Base-by-base conservation (phyloP, 2,888 invertebrate genomes). In the Flexamia atlantica region DNA sequence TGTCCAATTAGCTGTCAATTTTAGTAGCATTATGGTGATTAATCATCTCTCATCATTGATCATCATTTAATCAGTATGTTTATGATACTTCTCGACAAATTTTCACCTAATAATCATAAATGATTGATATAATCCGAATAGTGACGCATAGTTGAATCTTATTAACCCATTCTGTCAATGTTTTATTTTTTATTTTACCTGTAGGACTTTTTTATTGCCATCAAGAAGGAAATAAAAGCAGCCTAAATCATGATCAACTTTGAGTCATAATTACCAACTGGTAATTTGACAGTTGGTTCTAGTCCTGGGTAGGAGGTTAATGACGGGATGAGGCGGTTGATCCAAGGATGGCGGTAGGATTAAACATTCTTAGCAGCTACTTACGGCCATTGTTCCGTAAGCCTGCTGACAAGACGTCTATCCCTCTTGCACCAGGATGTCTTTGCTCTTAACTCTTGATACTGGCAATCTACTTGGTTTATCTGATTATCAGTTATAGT, bases 301-400 rank as follows among this genome's bases (percentile, higher is more conserved):
- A 46, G 46, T 14, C 46, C 5, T 40, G 12, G 40, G 14, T 46
- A 46, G 46, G 53, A 53, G 53, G 53, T 53, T 53, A 53, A 64
- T 14, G 64, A 28, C 28, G 30, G 17, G 28, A 28, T 14, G 30
- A 64, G 17, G 28, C 64, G 30, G 28, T 12, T 64, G 28, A 64
- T 64, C 64, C 30, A 17, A 30, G 28, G 28, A 64, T 64, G 64
- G 64, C 30, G 64, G 28, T 30, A 28, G 64, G 28, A 64, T 64
- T 64, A 64, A 25, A 64, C 64, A 30, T 14, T 64, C 64, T 64
- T 64, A 64, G 64, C 17, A 14, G 64, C 64, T 64, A 64, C 64
- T 64, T 64, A 64, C 28, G 64, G 28, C 64, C 14, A 28, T 64
- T 64, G 64, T 64, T 28, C 12, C 64, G 28, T 64, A 28, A 64